Base-by-base conservation (phyloP, 2,888 invertebrate species). In the Epinotia ramella region DNA sequence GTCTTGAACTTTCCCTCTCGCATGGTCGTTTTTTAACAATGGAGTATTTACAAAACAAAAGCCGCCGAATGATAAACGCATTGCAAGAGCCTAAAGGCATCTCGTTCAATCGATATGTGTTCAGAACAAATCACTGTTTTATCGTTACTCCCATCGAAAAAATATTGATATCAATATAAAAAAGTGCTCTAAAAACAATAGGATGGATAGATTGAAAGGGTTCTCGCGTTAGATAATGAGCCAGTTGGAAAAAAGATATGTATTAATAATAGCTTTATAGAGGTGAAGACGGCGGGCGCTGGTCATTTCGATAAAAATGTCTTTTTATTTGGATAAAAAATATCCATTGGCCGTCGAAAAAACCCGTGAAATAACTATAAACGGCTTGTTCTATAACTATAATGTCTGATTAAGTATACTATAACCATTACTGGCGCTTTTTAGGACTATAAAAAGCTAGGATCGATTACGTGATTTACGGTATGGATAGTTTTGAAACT, bases 151-250 rank as follows among this genome's bases (percentile, higher is more conserved):
- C 87, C 87, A 94, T 94, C 94, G 90, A 92, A 94, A 94, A 94
- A 94, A 92, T 91, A 92, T 92, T 91, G 92, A 92, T 93, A 93
- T 92, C 93, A 90, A 89, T 86, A 92, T 87, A 94, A 94, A 93
- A 91, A 93, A 93, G 89, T 87, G 89, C 84, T 85, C 87, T 88
- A 94, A 93, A 94, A 94, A 94, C 94, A 94, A 94, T 93, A 91
- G 93, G 89, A 89, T 87, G 89, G 91, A 91, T 88, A 89, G 91
- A 92, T 93, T 90, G 93, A 93, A 93, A 93, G 94, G 94, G 93
- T 94, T 91, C 91, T 82, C 80, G 85, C 80, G 88, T 87, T 84
- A 90, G 94, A 94, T 94, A 94, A 92, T 86, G 82, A 89, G 86
- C 78, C 79, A 83, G 86, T 87, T 88, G 84, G 85, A 87, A 89